Base-by-base conservation (phyloP, 2,888 invertebrate species). In the Phengaris alcon region DNA sequence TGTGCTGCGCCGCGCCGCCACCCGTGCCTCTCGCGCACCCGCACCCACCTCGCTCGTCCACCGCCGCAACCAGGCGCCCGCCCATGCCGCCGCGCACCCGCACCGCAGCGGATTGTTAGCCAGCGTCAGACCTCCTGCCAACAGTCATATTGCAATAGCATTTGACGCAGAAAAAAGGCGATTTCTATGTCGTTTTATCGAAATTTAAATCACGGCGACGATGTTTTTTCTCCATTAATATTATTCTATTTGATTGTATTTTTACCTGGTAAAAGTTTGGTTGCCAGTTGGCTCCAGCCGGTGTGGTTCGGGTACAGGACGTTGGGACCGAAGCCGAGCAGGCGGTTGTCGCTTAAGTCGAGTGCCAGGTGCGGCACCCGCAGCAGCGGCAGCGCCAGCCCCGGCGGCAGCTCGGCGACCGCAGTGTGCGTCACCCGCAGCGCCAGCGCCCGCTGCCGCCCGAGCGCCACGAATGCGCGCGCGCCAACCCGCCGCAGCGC, bases 11-110 rank as follows among this genome's bases (percentile, higher is more conserved):
- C 83, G 82, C 57, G 84, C 87, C 74, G 84, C 83, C 54, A 73
- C 82, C 13, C 84, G 83, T 75, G 85, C 87, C 10, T 70, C 91
- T 83, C 77, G 86, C 76, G 81, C 79, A 76, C 97, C 84, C 55
- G 97, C 97, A 89, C 79, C 97, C 90, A 82, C 97, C 90, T 97
- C 98, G 96, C 84, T 96, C 94, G 76, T 96, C 97, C 97, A 97
- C 76, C 97, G 94, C 68, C 97, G 94, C 82, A 97, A 90, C 97
- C 98, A 98, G 80, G 96, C 95, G 57, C 97, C 97, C 81, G 97
- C 93, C 97, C 97, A 97, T 70, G 97, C 96, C 78, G 97, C 94
- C 68, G 96, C 96, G 85, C 97, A 98, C 77, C 97, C 97, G 86
- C 98, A 98, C 74, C 95, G 95, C 84, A 97, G 94, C 0, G 96